phyloP scores from a whole-genome alignment of 2,888 invertebrate genomes.

The Leuctra nigra region DNA sequence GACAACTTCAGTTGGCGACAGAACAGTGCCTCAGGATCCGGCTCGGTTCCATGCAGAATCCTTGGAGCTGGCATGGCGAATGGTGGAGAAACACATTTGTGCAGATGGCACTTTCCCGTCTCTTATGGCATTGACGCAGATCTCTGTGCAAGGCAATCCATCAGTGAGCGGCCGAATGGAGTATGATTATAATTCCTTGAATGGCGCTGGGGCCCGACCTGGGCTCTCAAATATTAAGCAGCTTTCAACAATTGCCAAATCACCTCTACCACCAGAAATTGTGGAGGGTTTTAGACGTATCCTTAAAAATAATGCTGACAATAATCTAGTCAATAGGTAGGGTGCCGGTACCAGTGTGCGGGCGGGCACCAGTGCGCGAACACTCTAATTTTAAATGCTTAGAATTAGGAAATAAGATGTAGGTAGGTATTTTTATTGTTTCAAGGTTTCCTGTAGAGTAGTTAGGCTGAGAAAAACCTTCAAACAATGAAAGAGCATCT shows the following conservation, averaged over 20 bases:
- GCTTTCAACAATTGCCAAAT: conserved; percentile 71
- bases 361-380: too few relatives aligned
- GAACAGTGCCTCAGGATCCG: conserved; percentile 6
- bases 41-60: conserved; percentile 47
- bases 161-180: conserved; percentile 87
- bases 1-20: conserved; percentile 3
- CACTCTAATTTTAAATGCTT: too few relatives aligned
- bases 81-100: conserved; percentile 67
- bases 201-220: conserved; percentile 59
- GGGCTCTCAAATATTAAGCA: conserved; percentile 67
- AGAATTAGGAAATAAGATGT: too few relatives aligned
- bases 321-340: too few relatives aligned
- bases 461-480: not conserved
- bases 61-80: conserved; percentile 70
- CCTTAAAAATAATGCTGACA: too few relatives aligned
- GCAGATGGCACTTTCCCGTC: conserved; percentile 65
- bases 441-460: too few relatives aligned
- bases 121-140: conserved; percentile 53
- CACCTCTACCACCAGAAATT: conserved; percentile 87
- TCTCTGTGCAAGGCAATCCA: conserved; percentile 50
- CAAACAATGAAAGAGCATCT: too few relatives aligned
- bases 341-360: too few relatives aligned
- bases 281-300: conserved; percentile 94
- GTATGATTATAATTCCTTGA: conserved; percentile 71
- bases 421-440: too few relatives aligned